Evolutionary conservation across 1,140 invertebrate species (phyloP), one percentile per base, ranked within the genome.

Genomic region (Aphaenogaster floridana): DNA sequence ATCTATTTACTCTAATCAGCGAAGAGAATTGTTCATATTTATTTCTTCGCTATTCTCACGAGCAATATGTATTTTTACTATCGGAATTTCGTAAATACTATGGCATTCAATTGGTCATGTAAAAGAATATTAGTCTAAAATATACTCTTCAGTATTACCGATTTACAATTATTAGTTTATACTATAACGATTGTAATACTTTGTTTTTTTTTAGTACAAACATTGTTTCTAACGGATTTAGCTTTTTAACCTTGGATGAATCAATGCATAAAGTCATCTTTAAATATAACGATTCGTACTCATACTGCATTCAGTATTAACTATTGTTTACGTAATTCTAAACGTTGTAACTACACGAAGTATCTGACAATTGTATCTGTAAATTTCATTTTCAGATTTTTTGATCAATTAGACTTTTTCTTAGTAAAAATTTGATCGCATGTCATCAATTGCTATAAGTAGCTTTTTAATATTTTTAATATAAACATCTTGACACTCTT

Each of bases 21-120:
- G 42, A 84, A 84, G 80, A 74, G 63, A 61, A 83, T 4, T 57
- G 42, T 63, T 84, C 59, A 68, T 8, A 66, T 66, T 86, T 64
- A 34, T 68, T 79, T 79, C 63, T 86, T 86, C 74, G 74, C 74
- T 79, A 54, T 42, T 86, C 36, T 79, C 28, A 52, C 39, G 34
- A 86, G 74, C 76, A 86, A 86, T 78, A 78, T 64, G 50, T 78
- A 79, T 64, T 86, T 78, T 86, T 78, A 64, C 63, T 77, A 68
- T 79, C 42, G 48, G 2, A 52, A 63, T 78, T 86, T 66, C 34
- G 21, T 52, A 57, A 78, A 64, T 64, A 64, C 1, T 45, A 28
- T 64, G 64, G 48, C n/a, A 64, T 71, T 42, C 54, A 63, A 86
- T 72, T 54, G 80, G 68, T 36, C 59, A 39, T 36, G 34, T 74